A percentile compares a stretch with the other conserved stretches of the same genome.
Conservation (phyloP, 2,797 vertebrate species). For the Galago senegalensis region DNA sequence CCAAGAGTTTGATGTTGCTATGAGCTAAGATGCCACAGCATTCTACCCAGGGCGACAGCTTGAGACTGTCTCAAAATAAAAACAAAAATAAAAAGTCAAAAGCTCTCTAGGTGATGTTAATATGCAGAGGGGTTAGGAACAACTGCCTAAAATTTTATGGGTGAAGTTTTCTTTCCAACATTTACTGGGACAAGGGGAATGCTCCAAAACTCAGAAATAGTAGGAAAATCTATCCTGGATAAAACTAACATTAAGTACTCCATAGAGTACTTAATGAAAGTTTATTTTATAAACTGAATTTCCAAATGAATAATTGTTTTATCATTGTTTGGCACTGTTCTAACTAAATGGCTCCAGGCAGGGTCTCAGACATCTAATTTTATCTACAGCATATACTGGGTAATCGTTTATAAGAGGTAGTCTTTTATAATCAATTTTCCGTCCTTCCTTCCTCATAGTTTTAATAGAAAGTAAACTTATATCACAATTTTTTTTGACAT, state of each 20-base stretch:
- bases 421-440: background rate
- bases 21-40: no score
- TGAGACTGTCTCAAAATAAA: no score
- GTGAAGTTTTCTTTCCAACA: background rate
- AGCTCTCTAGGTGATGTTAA: background rate
- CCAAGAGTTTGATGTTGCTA: no score
- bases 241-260: background rate
- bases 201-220: conserved; percentile 34
- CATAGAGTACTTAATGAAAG: background rate
- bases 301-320: background rate
- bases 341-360: background rate
- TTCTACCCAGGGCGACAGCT: no score
- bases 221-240: background rate
- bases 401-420: background rate
- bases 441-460: background rate
- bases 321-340: background rate
- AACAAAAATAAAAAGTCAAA: background rate
- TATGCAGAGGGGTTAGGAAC: background rate
- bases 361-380: background rate
- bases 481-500: conserved; percentile 17
- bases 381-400: background rate
- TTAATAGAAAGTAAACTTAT: conserved; percentile 55
- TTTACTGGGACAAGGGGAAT: background rate
- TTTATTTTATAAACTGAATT: conserved; percentile 15
- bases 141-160: background rate